These are phyloP conservation scores for Bombus breviceps DNA, from an alignment of 1,140 invertebrate genomes.

Conservation along the genomic window DNA sequence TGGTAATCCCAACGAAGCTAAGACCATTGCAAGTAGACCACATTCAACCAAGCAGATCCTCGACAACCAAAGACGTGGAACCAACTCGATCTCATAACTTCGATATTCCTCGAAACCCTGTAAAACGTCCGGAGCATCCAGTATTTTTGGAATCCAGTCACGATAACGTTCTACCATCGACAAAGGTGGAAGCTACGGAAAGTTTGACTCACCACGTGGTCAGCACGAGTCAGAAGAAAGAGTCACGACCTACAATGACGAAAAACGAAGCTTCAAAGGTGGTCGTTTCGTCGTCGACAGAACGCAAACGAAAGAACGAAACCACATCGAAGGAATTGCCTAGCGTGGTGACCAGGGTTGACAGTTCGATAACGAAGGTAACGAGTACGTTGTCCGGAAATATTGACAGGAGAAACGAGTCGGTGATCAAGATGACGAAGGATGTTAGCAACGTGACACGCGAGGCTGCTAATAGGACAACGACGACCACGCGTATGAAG, in stretches of 20 bases:
- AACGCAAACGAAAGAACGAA: constrained; percentile 44
- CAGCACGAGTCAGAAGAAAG: constrained; percentile 48
- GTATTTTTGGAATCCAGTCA: constrained; percentile 76
- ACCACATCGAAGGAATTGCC: constrained; percentile 32
- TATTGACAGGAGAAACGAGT: constrained; percentile 3
- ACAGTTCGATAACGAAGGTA: constrained; percentile 62
- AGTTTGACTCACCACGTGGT: constrained; percentile 55
- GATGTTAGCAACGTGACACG: constrained; percentile 60
- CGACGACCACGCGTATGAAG: constrained; percentile 67
- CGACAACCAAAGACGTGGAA: constrained; percentile 44
- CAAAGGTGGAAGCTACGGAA: constrained; percentile 73
- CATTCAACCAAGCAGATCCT: constrained; percentile 63
- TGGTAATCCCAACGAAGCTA: constrained; percentile 71
- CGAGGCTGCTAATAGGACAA: constrained; percentile 62
- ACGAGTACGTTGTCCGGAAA: constrained; percentile 49
- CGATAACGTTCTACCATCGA: constrained; percentile 65
- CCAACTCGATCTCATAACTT: constrained; percentile 53
- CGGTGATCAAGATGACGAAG: constrained; percentile 59
- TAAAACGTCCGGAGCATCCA: constrained; percentile 69
- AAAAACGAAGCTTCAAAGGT: constrained; percentile 44
- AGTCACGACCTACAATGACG: constrained; percentile 16
- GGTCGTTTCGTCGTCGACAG: constrained; percentile 23
- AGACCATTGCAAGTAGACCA: constrained; percentile 65
- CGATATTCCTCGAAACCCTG: constrained; percentile 60
- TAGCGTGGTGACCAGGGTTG: constrained; percentile 49